Percentiles rank a stretch among this genome's conserved stretches.
Evolutionary conservation across 1,140 invertebrate genomes (phyloP).

Genomic region (Drosophila bipectinata): DNA sequence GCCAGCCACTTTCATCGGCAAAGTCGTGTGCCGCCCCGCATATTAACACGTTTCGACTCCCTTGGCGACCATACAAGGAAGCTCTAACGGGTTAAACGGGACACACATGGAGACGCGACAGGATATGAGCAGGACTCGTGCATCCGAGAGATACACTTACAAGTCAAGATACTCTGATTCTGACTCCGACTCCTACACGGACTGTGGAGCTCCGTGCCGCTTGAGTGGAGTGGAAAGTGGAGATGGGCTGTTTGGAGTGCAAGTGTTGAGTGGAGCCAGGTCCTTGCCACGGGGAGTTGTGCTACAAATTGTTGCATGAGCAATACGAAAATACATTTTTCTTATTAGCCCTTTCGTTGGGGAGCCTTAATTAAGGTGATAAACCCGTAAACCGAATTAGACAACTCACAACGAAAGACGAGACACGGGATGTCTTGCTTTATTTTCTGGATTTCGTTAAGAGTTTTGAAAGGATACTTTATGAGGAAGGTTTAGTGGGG

Average conservation of each 20-base stretch:
- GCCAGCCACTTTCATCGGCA: not conserved
- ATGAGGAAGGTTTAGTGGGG: not conserved
- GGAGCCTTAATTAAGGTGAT: conserved; percentile 57
- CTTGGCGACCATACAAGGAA: conserved; percentile 65
- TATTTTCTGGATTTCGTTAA: no score
- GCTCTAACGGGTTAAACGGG: conserved; percentile 23
- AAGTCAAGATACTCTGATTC: not conserved
- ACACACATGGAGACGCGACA: not conserved
- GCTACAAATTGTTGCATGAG: conserved; percentile 31
- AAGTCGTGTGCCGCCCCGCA: conserved; percentile 51
- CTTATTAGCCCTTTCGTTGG: conserved; percentile 43
- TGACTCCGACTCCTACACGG: no score
- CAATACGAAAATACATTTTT: conserved; percentile 41
- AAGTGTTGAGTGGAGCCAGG: conserved; percentile 19
- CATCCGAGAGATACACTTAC: not conserved
- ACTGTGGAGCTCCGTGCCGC: not conserved
- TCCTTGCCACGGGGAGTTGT: not conserved
- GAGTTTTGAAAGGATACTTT: not conserved
- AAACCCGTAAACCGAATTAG: conserved; percentile 56
- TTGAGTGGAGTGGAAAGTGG: conserved; percentile 15
- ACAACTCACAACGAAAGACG: conserved; percentile 10
- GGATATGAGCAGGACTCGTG: not conserved
- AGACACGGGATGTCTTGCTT: not conserved
- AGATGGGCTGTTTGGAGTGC: conserved; percentile 9
- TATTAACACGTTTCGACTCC: conserved; percentile 76